Evolutionary conservation across 2,888 invertebrate species (phyloP).

Genomic region (Nebria brevicollis): DNA sequence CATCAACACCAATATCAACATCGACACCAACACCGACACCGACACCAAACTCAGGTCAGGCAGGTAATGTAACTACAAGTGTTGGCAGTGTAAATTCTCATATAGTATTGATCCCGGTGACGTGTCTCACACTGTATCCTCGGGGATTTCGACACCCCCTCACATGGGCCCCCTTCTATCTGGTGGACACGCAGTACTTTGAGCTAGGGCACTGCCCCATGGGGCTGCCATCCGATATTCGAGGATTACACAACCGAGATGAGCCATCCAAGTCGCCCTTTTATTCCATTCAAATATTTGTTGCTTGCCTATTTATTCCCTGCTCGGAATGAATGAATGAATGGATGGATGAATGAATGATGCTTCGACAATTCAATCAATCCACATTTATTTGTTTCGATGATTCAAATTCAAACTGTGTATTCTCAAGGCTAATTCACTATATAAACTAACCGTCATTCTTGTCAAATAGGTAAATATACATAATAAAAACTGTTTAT

Average conservation of each 20-base stretch:
- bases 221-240: conserved; percentile 14
- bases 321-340: not conserved
- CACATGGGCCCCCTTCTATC: not conserved
- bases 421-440: not conserved
- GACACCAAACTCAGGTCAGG: not conserved
- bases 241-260: conserved; percentile 17
- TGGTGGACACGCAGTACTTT: not conserved
- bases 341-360: too few species aligned
- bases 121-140: conserved; percentile 13
- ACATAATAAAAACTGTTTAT: too few species aligned
- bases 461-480: too few species aligned
- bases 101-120: conserved; percentile 14
- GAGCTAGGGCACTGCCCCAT: not conserved
- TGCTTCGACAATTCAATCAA: not conserved
- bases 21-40: not conserved
- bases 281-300: not conserved
- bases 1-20: too few species aligned
- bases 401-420: not conserved
- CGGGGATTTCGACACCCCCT: not conserved
- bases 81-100: conserved; percentile 18
- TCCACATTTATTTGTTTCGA: conserved; percentile 4
- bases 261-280: not conserved
- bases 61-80: conserved; percentile 18
- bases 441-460: too few species aligned
- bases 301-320: conserved; percentile 6